Conservation (phyloP, 53 echinoderm and acorn worm species). For the Actinopyga echinites region DNA sequence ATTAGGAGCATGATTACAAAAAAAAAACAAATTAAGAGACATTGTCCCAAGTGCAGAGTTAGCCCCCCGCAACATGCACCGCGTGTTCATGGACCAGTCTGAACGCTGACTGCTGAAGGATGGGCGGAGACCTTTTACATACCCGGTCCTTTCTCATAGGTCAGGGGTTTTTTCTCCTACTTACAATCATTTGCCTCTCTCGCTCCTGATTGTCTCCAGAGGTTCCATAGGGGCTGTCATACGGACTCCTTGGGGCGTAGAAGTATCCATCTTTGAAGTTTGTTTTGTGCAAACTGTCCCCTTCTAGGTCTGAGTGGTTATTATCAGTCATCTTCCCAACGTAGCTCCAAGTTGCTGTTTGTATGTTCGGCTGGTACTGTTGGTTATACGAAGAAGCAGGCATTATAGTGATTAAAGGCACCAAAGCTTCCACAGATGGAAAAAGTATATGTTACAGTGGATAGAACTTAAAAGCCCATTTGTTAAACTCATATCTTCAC, state of each 20-base stretch:
- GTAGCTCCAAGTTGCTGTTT: slow-evolving; percentile 59
- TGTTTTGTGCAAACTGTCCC: slow-evolving; percentile 73
- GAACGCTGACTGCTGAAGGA: no score
- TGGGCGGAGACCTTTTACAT: not conserved
- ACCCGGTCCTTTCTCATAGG: not conserved
- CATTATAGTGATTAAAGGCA: not conserved
- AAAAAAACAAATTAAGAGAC: no score
- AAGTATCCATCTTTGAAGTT: slow-evolving; percentile 74
- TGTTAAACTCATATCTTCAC: no score
- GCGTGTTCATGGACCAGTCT: no score
- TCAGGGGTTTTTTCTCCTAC: not conserved
- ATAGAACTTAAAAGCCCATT: no score
- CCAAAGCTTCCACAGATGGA: not conserved
- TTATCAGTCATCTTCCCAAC: not conserved
- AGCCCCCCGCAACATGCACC: no score
- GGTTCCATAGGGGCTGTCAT: slow-evolving; percentile 31
- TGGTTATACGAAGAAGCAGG: not conserved
- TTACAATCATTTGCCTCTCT: slow-evolving; percentile 17
- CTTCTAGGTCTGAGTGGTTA: not conserved
- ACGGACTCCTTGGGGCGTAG: slow-evolving; percentile 81
- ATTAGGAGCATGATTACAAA: no score
- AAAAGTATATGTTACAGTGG: no score
- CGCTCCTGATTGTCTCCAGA: slow-evolving; percentile 12
- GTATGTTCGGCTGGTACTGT: slow-evolving; percentile 64
- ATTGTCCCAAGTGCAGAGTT: no score